These are phyloP conservation scores for Bombus pascuorum DNA, from an alignment of 1,140 invertebrate genomes.

Conservation along the genomic window DNA sequence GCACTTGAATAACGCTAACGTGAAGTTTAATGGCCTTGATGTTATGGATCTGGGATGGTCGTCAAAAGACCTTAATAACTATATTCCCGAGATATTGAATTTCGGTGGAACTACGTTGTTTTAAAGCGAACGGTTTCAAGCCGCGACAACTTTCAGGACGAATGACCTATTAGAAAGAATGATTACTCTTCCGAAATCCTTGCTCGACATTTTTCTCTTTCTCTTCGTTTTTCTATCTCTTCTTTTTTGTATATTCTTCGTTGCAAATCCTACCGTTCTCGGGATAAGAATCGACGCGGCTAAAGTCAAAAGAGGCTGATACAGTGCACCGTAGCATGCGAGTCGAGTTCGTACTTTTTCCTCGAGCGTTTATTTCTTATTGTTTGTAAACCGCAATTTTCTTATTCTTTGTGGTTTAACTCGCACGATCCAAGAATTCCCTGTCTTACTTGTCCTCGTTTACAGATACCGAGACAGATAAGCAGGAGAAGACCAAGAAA, in stretches of 20 bases:
- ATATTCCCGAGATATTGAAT: not conserved
- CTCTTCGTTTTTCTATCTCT: not conserved
- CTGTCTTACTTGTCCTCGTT: conserved; percentile 52
- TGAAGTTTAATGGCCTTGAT: no score
- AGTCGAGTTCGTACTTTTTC: conserved; percentile 32
- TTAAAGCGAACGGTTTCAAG: not conserved
- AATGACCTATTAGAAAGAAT: not conserved
- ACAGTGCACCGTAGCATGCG: conserved; percentile 60
- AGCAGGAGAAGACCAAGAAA: conserved; percentile 53
- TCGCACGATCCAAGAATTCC: not conserved
- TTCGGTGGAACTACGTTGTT: not conserved
- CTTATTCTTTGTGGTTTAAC: conserved; percentile 3
- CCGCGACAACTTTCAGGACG: not conserved
- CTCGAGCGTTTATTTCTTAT: conserved; percentile 33
- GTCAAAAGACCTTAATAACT: no score
- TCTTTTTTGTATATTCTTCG: not conserved
- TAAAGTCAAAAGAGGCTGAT: conserved; percentile 21
- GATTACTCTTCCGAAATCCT: conserved; percentile 2
- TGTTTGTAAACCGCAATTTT: conserved; percentile 11
- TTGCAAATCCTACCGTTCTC: not conserved
- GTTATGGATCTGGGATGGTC: no score
- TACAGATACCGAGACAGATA: conserved; percentile 73
- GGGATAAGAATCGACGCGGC: not conserved
- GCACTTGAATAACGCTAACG: no score
- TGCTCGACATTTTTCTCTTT: conserved; percentile 12